Conservation (phyloP, 2,113 vertebrate species). For the Grammomys dolichurus region DNA sequence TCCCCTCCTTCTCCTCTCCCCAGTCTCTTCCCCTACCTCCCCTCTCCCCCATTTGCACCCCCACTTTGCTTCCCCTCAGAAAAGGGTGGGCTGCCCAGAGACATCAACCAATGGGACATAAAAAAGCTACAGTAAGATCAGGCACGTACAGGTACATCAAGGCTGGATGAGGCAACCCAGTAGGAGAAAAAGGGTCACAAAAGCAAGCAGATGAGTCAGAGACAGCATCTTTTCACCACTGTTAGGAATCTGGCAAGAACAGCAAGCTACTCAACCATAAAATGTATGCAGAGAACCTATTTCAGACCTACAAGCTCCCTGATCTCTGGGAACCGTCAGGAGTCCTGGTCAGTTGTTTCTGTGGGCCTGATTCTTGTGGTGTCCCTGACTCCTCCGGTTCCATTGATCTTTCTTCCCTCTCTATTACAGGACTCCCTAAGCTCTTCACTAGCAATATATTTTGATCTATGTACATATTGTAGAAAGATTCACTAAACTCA, state of each 20-base stretch:
- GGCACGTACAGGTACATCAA: neutral
- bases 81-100: neutral
- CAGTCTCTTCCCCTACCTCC: neutral
- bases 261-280: neutral
- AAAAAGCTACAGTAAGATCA: neutral
- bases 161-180: too few relatives aligned
- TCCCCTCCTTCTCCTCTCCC: neutral
- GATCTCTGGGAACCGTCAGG: neutral
- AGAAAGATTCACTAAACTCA: neutral
- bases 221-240: neutral
- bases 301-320: neutral
- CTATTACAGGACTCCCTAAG: neutral
- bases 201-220: neutral
- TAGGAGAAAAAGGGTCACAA: neutral
- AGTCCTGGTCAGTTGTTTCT: neutral
- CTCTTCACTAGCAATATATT: neutral
- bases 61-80: neutral
- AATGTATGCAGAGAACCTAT: neutral
- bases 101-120: neutral
- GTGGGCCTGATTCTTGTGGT: neutral
- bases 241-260: neutral
- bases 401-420: neutral
- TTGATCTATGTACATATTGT: neutral
- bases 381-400: neutral
- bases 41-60: neutral